Evolutionary conservation across 2,113 vertebrate genomes (phyloP), one percentile per base, ranked within the genome.

Genomic region (Trochalopteron elliotii): DNA sequence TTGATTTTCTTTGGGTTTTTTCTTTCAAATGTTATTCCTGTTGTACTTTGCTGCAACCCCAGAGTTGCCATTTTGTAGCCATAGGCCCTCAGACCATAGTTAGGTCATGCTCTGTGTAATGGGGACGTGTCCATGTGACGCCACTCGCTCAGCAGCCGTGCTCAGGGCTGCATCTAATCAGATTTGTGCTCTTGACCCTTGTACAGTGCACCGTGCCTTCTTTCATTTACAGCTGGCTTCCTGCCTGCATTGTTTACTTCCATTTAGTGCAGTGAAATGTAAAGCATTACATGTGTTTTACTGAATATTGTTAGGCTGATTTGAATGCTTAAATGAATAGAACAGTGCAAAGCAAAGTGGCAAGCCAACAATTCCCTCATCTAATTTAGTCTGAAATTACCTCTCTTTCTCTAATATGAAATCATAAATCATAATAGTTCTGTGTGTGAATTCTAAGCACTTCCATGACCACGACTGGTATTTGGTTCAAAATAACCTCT

Each of bases 61-160:
- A 35, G 21, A 18, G 52, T 15, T 86, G 64, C 37, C 55, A 40
- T 89, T 92, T 83, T 88, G 74, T 53, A 83, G 81, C 45, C 47
- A 19, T 7, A 49, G 85, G 27, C 18, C 9, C 55, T 79, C 31
- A 28, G 35, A 52, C 4, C 18, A 0, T 4, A 5, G 60, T 40
- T 44, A n/a, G 40, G 7, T 8, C 18, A 12, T 74, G 37, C 12
- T 15, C 23, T 8, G 23, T 75, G 59, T 40, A 20, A 49, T 37
- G 9, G 2, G 56, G 56, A 37, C 0, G 0, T 67, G 12, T 37
- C 24, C 3, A 1, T 49, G 9, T 33, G 78, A 9, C 1, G 0
- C 68, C 60, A 6, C 44, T 63, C 33, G 6, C 42, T 19, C 65
- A 39, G 87, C 7, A 24, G 30, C 82, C n/a, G n/a, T 13, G 75